Percentiles rank a stretch among this genome's conserved stretches.
Evolutionary conservation across 2,888 invertebrate genomes (phyloP).

Genomic region (Leptinotarsa haldemani): DNA sequence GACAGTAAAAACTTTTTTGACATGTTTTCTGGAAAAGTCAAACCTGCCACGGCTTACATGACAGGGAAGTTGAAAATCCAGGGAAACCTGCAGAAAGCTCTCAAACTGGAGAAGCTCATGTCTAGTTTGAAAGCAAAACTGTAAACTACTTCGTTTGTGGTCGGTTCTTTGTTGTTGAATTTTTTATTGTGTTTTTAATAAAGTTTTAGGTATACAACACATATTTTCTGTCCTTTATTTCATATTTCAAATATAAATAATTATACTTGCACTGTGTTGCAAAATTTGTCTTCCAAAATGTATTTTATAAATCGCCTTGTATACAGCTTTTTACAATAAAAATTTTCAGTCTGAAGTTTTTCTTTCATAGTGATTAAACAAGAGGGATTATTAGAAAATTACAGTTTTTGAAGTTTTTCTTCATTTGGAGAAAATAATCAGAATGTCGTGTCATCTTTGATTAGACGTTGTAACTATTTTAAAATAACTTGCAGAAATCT

Average conservation of each 20-base stretch:
- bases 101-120: constrained; percentile 94
- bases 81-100: constrained; percentile 92
- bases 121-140: constrained; percentile 76
- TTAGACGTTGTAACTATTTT: too few species aligned
- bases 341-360: too few species aligned
- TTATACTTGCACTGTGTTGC: too few species aligned
- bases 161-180: constrained; percentile 12
- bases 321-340: too few species aligned
- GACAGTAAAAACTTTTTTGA: constrained; percentile 81
- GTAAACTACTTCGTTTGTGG: constrained; percentile 55
- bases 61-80: constrained; percentile 93
- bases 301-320: neutral
- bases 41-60: constrained; percentile 95
- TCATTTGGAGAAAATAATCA: too few species aligned
- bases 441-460: too few species aligned
- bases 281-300: neutral
- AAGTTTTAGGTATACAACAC: neutral
- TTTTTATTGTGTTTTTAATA: constrained; percentile 3
- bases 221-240: too few species aligned
- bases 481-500: too few species aligned
- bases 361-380: too few species aligned
- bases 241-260: too few species aligned
- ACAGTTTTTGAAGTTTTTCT: too few species aligned
- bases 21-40: constrained; percentile 88
- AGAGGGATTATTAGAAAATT: too few species aligned